Percentiles rank a stretch among this genome's conserved stretches.
Conservation (phyloP, 2,113 vertebrate species). For the Aegotheles bennettii region DNA sequence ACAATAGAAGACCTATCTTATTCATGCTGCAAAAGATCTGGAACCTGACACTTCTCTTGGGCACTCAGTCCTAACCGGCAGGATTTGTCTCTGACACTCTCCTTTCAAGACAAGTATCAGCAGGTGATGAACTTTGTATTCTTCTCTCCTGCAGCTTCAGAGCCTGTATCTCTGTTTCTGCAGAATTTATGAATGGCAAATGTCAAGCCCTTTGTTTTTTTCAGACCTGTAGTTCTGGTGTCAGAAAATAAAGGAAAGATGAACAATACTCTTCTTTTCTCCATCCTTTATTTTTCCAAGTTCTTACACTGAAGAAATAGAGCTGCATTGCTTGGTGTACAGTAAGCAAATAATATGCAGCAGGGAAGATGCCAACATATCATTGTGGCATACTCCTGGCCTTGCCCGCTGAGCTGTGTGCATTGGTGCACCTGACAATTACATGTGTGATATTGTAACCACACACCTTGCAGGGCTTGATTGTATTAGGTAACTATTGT, state of each 20-base stretch:
- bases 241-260: constrained; percentile 39
- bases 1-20: constrained; percentile 17
- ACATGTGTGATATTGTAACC: not conserved
- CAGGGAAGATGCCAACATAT: not conserved
- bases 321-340: not conserved
- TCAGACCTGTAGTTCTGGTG: constrained; percentile 23
- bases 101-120: constrained; percentile 33
- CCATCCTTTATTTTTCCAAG: constrained; percentile 42
- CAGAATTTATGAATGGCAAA: constrained; percentile 64
- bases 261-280: not conserved
- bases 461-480: not conserved
- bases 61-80: not conserved
- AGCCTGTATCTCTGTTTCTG: constrained; percentile 48
- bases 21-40: constrained; percentile 43
- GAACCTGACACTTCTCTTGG: constrained; percentile 39
- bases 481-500: not conserved
- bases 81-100: constrained; percentile 26
- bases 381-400: not conserved
- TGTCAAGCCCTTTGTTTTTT: constrained; percentile 64
- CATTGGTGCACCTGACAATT: not conserved
- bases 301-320: constrained; percentile 1
- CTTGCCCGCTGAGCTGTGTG: not conserved
- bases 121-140: constrained; percentile 61
- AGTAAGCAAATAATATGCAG: constrained; percentile 30
- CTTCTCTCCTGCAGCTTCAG: constrained; percentile 54